Percentiles rank a stretch among this genome's conserved stretches.
Evolutionary conservation across 1,140 invertebrate genomes (phyloP).

Genomic region (Hyles euphorbiae): DNA sequence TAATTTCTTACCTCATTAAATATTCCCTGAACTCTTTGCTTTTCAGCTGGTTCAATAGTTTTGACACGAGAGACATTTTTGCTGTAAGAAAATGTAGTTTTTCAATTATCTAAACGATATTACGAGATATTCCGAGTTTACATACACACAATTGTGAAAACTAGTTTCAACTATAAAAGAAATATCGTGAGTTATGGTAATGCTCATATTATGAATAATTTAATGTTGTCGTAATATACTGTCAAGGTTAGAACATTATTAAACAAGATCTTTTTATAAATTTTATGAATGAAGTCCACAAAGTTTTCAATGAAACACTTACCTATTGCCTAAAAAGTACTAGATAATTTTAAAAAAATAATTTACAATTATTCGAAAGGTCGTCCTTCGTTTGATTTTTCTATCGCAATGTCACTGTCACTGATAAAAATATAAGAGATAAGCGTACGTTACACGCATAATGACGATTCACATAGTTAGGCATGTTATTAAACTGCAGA

Average conservation of each 20-base stretch:
- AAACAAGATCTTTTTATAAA: conserved; percentile 2
- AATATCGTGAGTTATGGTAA: background rate
- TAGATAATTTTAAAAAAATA: background rate
- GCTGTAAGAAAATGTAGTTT: conserved; percentile 31
- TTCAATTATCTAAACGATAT: conserved; percentile 7
- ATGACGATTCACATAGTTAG: no score
- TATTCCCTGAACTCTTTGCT: conserved; percentile 90
- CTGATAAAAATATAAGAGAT: conserved; percentile 11
- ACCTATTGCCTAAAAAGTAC: no score
- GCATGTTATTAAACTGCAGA: no score
- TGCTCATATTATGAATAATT: conserved; percentile 3
- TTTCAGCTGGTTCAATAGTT: conserved; percentile 77
- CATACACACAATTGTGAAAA: conserved; percentile 1
- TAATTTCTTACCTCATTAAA: conserved; percentile 83
- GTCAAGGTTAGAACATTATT: conserved; percentile 1
- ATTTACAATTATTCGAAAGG: background rate
- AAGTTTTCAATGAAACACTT: no score
- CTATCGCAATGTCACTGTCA: conserved; percentile 27
- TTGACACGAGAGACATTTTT: conserved; percentile 67
- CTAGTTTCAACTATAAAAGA: no score
- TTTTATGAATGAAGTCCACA: background rate
- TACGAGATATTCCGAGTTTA: conserved; percentile 8
- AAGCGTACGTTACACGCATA: background rate
- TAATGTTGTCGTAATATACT: background rate
- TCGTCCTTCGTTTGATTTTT: conserved; percentile 7